phyloP scores from a whole-genome alignment of 2,113 vertebrate genomes.

The Anser cygnoides region DNA sequence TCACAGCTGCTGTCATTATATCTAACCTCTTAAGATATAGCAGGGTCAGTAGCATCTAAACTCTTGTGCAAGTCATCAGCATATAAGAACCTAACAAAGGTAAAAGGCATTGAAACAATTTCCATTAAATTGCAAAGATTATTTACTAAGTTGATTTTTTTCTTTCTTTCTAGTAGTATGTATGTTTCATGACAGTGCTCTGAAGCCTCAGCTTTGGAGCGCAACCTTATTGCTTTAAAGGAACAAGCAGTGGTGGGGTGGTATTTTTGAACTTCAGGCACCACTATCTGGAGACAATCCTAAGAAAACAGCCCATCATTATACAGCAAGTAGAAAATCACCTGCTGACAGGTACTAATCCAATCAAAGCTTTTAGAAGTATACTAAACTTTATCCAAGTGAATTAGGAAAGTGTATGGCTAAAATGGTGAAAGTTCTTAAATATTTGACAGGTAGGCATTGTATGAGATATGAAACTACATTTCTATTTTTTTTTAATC shows the following conservation, averaged over 20 bases:
- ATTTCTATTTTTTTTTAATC: not conserved
- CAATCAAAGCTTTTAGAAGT: not conserved
- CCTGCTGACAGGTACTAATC: not conserved
- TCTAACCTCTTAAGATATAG: not conserved
- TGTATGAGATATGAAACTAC: not conserved
- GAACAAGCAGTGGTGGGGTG: not conserved
- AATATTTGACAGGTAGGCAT: not conserved
- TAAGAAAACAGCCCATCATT: not conserved
- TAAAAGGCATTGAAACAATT: not conserved
- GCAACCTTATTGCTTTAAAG: not conserved
- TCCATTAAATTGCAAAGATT: not conserved
- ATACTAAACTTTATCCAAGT: not conserved
- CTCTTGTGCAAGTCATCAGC: not conserved
- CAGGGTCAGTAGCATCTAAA: constrained; percentile 15
- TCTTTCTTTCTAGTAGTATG: not conserved
- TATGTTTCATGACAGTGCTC: not conserved
- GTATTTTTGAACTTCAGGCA: not conserved
- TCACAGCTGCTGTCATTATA: not conserved
- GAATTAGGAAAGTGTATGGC: not conserved
- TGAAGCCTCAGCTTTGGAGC: not conserved
- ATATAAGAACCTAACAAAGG: not conserved
- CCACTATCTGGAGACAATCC: not conserved
- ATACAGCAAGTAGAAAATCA: not conserved
- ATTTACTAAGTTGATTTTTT: not conserved
- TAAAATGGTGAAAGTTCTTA: not conserved